phyloP scores from a whole-genome alignment of 2,113 vertebrate genomes.

The Cynoglossus semilaevis region DNA sequence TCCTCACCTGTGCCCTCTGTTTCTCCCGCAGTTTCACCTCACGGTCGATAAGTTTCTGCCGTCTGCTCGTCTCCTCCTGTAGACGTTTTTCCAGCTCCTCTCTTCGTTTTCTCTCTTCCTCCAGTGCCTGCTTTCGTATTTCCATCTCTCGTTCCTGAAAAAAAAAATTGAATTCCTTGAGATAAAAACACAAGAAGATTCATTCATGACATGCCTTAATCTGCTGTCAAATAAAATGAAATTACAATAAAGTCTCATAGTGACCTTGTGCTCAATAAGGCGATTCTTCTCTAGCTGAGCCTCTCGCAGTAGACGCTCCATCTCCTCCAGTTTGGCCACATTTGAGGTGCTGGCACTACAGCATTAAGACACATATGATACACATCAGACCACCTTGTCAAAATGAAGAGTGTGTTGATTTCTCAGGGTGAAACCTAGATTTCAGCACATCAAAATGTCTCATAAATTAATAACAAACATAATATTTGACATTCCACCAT shows the following conservation, averaged over 20 bases:
- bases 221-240: too few relatives aligned
- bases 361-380: slow-evolving; percentile 21
- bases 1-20: slow-evolving; percentile 86
- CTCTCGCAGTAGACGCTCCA: slow-evolving; percentile 92
- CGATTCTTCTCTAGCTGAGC: slow-evolving; percentile 88
- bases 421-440: background rate
- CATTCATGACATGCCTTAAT: too few relatives aligned
- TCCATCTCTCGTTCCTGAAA: slow-evolving; percentile 90
- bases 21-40: slow-evolving; percentile 94
- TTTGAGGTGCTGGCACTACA: slow-evolving; percentile 92
- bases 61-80: slow-evolving; percentile 90
- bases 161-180: too few relatives aligned
- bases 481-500: too few relatives aligned
- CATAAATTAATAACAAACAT: too few relatives aligned
- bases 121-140: slow-evolving; percentile 85
- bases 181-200: too few relatives aligned
- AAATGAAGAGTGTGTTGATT: too few relatives aligned
- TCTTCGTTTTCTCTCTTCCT: slow-evolving; percentile 88
- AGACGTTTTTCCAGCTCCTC: slow-evolving; percentile 89
- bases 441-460: background rate
- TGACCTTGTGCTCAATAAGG: slow-evolving; percentile 88
- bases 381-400: background rate
- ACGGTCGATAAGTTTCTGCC: slow-evolving; percentile 93
- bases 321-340: slow-evolving; percentile 90
- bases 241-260: background rate